Evolutionary conservation across 2,113 vertebrate species (phyloP), one percentile per base, ranked within the genome.

Genomic region (Dicerorhinus sumatrensis): DNA sequence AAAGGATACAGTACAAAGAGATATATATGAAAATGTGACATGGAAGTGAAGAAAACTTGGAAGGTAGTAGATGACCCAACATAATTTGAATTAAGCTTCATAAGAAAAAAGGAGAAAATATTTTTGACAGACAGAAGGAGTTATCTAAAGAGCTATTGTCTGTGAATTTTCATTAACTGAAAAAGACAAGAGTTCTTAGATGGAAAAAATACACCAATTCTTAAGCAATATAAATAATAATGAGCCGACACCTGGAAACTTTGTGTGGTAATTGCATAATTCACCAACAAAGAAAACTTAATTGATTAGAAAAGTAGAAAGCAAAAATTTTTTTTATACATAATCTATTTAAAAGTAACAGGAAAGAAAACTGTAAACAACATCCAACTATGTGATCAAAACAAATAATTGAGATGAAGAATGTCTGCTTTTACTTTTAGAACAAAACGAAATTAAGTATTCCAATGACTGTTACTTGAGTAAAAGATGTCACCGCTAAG

Each of bases 361-460:
- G 39, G 69, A 67, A 88, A 73, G 5, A 67, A 56, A 60, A 54
- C 33, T 63, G 5, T 39, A 42, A 42, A 80, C 2, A 31, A 48
- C 1, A 6, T 65, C 63, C 23, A 79, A 31, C 27, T 80, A 23
- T 67, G 29, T 31, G n/a, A 48, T 75, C 23, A 88, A 93, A 91
- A 75, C 36, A 88, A 56, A 42, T 70, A 10, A 48, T 25, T 77
- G 46, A 48, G 21, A 69, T 51, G 86, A 73, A 75, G 23, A 76
- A 89, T 51, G 16, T 82, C 31, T 70, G 60, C 11, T 88, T 92
- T 86, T 56, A 86, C 70, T 91, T 69, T 83, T 81, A 76, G 73
- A 42, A 65, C 18, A 88, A 82, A 95, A 16, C 65, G 33, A 93
- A 96, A 48, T 46, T 65, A 72, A 85, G 12, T 92, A 42, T 86